Base-by-base conservation (phyloP, 2,797 vertebrate species). In the Cirrhinus mrigala region DNA sequence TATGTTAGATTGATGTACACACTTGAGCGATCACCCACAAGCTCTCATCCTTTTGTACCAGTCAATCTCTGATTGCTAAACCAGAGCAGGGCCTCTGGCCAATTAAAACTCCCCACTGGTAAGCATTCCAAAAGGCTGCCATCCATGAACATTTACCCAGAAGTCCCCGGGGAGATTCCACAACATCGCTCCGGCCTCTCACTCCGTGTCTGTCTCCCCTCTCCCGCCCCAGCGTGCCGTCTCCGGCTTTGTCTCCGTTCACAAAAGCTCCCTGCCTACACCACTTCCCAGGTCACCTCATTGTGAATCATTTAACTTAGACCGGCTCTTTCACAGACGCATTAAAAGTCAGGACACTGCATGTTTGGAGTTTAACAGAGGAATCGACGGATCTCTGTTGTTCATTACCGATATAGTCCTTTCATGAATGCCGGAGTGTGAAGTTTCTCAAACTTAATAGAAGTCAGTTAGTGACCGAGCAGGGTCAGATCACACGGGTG, bases 81-180 rank as follows among this genome's bases (percentile, higher is more conserved):
- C 91, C 92, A 94, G 93, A 85, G 92, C 85, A 84, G 93, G 92
- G 93, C 90, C 91, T 92, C 91, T 58, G 88, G 92, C 92, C 93
- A 95, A 95, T 95, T 95, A 94, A 94, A 95, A 94, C 92, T 92
- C 93, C 90, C 93, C 92, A 92, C 94, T 95, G 94, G 92, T 93
- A 92, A 94, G 93, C 93, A 95, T 96, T 95, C 95, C 94, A 93
- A 92, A 94, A 94, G 56, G 92, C 93, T 92, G 94, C 94, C 95
- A 96, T 94, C 94, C 94, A 94, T 95, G 94, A 96, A 95, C 93
- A 94, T 95, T 94, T 94, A 94, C 92, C 94, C 94, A 94, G 91
- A 94, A 94, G 90, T 92, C 94, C 93, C 93, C 91, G 91, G 92
- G 92, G 94, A 95, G 94, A 95, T 94, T 95, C 93, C 93, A 93